Evolutionary conservation across 2,113 vertebrate genomes (phyloP).

Genomic region (Scomber colias): DNA sequence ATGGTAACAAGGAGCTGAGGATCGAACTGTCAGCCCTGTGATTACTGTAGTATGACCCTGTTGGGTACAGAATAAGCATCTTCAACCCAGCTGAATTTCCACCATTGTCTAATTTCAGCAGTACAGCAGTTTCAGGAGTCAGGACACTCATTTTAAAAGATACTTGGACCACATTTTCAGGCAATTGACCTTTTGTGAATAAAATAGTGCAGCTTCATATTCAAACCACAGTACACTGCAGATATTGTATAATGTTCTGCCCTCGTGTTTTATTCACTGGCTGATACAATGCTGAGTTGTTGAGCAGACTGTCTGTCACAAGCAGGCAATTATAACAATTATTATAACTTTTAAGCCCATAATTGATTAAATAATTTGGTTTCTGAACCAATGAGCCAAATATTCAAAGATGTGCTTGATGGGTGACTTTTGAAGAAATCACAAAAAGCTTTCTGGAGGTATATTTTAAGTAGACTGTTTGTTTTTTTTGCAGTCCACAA

Average conservation of each 20-base stretch:
- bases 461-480: neutral
- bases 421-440: neutral
- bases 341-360: neutral
- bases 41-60: constrained; percentile 7
- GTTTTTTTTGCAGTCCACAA: neutral
- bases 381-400: constrained; percentile 3
- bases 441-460: neutral
- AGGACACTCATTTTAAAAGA: constrained; percentile 5
- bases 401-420: neutral
- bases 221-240: neutral
- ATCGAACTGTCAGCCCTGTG: too few relatives aligned
- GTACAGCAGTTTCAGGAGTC: neutral
- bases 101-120: constrained; percentile 8
- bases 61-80: constrained; percentile 25
- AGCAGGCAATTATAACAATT: neutral
- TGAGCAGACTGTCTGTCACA: constrained; percentile 1
- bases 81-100: constrained; percentile 2
- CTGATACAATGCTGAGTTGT: neutral
- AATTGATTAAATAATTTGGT: neutral
- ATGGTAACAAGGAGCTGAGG: too few relatives aligned
- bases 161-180: neutral
- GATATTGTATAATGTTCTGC: neutral
- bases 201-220: neutral
- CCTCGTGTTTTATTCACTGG: neutral
- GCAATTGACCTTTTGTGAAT: neutral